Evolutionary conservation across 2,113 vertebrate species (phyloP).

Genomic region (Lamprologus callipterus): DNA sequence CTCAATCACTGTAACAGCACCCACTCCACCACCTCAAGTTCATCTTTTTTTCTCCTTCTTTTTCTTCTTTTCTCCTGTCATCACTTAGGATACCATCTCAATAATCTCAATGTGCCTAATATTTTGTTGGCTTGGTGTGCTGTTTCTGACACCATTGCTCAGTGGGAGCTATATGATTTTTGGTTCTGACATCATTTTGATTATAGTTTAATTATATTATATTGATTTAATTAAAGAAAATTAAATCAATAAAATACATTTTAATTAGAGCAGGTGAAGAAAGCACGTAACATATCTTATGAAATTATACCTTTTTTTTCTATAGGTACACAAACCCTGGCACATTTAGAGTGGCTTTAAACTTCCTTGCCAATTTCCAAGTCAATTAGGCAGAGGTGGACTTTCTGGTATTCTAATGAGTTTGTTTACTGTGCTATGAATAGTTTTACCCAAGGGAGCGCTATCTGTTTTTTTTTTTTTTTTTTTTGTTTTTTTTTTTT

Average conservation of each 20-base stretch:
- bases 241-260: not conserved
- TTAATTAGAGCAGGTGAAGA: not conserved
- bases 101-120: not conserved
- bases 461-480: not conserved
- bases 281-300: not conserved
- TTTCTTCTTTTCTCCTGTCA: not conserved
- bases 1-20: conserved; percentile 60
- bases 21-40: conserved; percentile 40
- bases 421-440: conserved; percentile 60
- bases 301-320: not conserved
- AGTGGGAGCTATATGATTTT: not conserved
- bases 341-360: not conserved
- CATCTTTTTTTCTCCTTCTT: not conserved
- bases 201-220: not conserved
- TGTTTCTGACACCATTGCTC: not conserved
- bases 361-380: not conserved
- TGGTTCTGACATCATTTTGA: not conserved
- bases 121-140: not conserved
- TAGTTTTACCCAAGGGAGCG: conserved; percentile 29
- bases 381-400: conserved; percentile 20
- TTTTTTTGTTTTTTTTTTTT: not conserved
- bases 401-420: conserved; percentile 55
- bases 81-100: conserved; percentile 16
- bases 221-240: not conserved
- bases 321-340: not conserved